These are phyloP conservation scores for Paramormyrops hopkinsi DNA, from an alignment of 2,797 vertebrate species.

Conservation along the genomic window DNA sequence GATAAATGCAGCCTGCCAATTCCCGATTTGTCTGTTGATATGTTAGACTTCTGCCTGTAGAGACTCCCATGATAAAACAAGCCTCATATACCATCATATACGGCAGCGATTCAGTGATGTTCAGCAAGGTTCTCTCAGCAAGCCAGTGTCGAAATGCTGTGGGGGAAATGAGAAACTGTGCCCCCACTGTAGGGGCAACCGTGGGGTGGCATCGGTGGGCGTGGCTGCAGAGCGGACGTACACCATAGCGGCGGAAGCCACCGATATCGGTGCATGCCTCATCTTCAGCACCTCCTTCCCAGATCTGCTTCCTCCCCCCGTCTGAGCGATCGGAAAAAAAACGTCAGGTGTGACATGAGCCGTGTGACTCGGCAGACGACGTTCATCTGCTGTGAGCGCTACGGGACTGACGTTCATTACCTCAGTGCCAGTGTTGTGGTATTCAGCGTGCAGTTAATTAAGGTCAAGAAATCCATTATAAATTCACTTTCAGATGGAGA, in stretches of 20 bases:
- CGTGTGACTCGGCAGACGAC: neutral
- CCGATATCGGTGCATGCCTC: neutral
- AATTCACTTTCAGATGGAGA: neutral
- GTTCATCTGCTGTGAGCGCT: neutral
- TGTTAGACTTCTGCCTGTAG: neutral
- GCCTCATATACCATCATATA: neutral
- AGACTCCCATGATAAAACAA: neutral
- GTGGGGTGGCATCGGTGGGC: neutral
- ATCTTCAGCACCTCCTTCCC: neutral
- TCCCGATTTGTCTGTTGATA: neutral
- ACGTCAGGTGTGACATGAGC: neutral
- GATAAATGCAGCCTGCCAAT: neutral
- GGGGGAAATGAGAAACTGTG: neutral
- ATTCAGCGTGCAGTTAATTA: neutral
- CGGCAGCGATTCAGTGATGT: neutral
- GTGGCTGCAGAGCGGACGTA: neutral
- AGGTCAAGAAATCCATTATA: slow-evolving; percentile 6
- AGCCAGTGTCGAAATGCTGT: neutral
- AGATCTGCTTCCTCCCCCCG: neutral
- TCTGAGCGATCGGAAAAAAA: neutral
- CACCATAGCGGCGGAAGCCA: neutral
- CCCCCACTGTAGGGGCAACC: neutral
- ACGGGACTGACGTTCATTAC: neutral
- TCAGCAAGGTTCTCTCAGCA: neutral
- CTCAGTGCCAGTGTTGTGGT: neutral